Base-by-base conservation (phyloP, 2,797 vertebrate species). In the Dromococcyx pavoninus region DNA sequence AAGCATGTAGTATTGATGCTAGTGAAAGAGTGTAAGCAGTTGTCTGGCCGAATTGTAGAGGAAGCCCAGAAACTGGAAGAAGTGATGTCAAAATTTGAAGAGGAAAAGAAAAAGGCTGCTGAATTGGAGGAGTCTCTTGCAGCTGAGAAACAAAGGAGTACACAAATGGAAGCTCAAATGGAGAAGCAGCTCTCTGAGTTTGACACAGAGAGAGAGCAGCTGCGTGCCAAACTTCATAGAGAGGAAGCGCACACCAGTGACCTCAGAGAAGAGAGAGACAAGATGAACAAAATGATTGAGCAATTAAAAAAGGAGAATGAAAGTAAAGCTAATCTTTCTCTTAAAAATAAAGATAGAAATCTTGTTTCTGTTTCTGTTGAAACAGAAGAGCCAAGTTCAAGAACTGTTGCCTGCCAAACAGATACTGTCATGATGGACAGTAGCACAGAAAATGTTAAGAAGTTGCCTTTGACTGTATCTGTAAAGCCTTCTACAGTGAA, bases 101-200 rank as follows among this genome's bases (percentile, higher is more conserved):
- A 99, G 95, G 99, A 99, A 92, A 98, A 98, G 91, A 98, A 98
- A 82, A 97, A 98, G 91, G 97, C 98, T 3, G 95, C 95, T 6
- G 98, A 98, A 3, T 90, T 99, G 67, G 98, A 99, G 95, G 98
- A 99, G 71, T 98, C 98, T 65, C 98, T 99, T 90, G 94, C 97
- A 17, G 57, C 93, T 4, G 99, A 99, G 97, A 98, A 98, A 61
- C 98, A 98, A 76, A 98, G 95, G 17, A 98, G 99, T 90, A 97
- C 98, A 7, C 99, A 99, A 95, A 99, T 99, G 99, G 99, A 99
- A 97, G 99, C 99, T 53, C 98, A 99, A 96, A 99, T 99, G 99
- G 99, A 99, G 92, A 99, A 99, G 93, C 99, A 99, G 93, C 98
- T 99, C 95, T 99, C 99, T 0, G 99, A 99, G 94, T 98, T 99